Evolutionary conservation across 1,140 invertebrate genomes (phyloP), one percentile per base, ranked within the genome.

Genomic region (Ceratina japonica): DNA sequence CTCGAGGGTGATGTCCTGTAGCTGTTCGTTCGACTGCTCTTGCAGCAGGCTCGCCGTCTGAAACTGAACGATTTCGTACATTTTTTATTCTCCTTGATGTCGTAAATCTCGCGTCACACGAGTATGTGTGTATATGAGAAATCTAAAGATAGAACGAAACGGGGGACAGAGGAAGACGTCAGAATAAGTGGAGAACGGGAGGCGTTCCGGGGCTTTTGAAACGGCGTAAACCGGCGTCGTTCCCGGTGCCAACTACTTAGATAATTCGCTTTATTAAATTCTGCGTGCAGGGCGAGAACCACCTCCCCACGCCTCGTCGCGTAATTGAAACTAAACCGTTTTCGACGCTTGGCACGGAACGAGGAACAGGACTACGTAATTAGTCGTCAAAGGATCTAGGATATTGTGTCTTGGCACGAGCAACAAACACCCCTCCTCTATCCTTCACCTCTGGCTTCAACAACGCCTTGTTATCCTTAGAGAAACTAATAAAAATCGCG

Each of bases 1-100:
- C 85, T 96, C 95, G 54, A 96, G 90, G 3, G 94, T 94, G 7
- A 96, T 94, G 70, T 96, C 94, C 86, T 95, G 94, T 44, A 96
- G 89, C 66, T 95, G 94, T 85, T 95, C 94, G 3, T 94, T 92
- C 24, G 91, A 90, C 73, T 94, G 94, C 20, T 94, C 94, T 81
- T 95, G 95, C 1, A 96, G 85, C 3, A 94, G 87, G 72, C 90
- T 89, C 3, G 93, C 90, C 51, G 94, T 89, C 91, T 94, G 94
- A 86, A 94, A 94, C 91, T 94, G 87, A 56, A 85, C 24, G 59
- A 8, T 44, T 75, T 18, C 37, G 37, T 10, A 2, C 37, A 44
- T 44, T 44, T 44, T 44, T 44, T 44, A 1, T 7, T 1, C 3
- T 31, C 7, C 18, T 12, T 31, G 27, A 31, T 4, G 27, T 2